Evolutionary conservation across 2,888 invertebrate species (phyloP).

Genomic region (Nomada fucata): DNA sequence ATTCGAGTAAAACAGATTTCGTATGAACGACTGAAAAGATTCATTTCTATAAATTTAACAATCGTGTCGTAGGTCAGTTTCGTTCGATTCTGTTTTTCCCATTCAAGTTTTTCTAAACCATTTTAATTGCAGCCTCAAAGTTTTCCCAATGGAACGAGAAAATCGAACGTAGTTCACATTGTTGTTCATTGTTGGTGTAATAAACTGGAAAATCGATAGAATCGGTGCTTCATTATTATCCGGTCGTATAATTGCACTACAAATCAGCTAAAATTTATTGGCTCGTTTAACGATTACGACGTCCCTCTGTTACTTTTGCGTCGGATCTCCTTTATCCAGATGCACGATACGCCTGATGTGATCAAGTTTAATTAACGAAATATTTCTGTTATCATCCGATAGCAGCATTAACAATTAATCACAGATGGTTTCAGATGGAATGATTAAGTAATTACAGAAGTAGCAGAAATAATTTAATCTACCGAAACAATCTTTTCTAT

Average conservation of each 20-base stretch:
- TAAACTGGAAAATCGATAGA: conserved; percentile 26
- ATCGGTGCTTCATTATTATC: conserved; percentile 53
- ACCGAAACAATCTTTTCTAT: no score
- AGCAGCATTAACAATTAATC: no score
- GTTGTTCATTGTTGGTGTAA: conserved; percentile 19
- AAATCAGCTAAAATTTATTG: conserved; percentile 54
- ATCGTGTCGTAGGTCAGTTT: no score
- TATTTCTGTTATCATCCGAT: background rate
- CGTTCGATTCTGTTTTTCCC: background rate
- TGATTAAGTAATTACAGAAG: no score
- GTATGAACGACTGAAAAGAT: no score
- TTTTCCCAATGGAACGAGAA: background rate
- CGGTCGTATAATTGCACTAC: conserved; percentile 46
- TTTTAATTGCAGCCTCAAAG: conserved; percentile 25
- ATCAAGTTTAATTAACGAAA: background rate
- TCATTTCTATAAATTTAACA: background rate
- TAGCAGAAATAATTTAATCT: no score
- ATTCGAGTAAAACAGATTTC: no score
- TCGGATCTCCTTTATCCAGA: background rate
- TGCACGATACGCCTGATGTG: background rate
- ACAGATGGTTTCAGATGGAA: no score
- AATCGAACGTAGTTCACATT: background rate
- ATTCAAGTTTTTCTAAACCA: background rate
- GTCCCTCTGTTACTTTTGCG: conserved; percentile 25
- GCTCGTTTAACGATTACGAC: conserved; percentile 52